Conservation (phyloP, 1,140 invertebrate species). For the Saccostrea cuccullata region DNA sequence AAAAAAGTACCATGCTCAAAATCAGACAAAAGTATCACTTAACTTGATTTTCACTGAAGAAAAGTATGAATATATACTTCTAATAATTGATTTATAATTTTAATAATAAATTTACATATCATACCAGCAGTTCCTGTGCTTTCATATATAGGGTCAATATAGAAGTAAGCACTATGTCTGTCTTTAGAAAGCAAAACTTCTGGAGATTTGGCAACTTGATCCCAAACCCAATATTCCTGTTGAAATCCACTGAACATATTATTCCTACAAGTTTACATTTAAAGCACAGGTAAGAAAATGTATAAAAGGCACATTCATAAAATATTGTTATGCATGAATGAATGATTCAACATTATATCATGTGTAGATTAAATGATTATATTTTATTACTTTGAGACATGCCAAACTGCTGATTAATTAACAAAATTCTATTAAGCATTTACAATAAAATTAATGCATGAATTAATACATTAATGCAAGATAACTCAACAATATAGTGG, state of each 20-base stretch:
- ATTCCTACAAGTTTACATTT: neutral
- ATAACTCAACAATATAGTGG: too few relatives aligned
- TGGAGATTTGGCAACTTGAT: slow-evolving; percentile 63
- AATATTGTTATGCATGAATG: neutral
- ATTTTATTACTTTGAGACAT: too few relatives aligned
- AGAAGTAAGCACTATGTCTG: slow-evolving; percentile 67
- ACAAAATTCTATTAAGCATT: too few relatives aligned
- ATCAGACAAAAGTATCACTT: too few relatives aligned
- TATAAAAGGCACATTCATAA: neutral
- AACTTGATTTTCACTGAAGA: too few relatives aligned
- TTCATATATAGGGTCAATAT: slow-evolving; percentile 65
- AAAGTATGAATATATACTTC: too few relatives aligned
- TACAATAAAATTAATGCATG: too few relatives aligned
- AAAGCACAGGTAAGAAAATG: neutral
- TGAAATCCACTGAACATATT: slow-evolving; percentile 46
- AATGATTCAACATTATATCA: neutral
- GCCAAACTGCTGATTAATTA: too few relatives aligned
- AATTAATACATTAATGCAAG: too few relatives aligned
- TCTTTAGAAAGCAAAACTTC: slow-evolving; percentile 66
- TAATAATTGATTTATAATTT: neutral
- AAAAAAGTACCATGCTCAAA: too few relatives aligned
- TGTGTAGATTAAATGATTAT: too few relatives aligned
- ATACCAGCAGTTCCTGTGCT: slow-evolving; percentile 72
- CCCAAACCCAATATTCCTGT: slow-evolving; percentile 71
- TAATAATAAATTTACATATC: neutral